Conservation (phyloP, 2,113 vertebrate species). For the Cettia cetti region DNA sequence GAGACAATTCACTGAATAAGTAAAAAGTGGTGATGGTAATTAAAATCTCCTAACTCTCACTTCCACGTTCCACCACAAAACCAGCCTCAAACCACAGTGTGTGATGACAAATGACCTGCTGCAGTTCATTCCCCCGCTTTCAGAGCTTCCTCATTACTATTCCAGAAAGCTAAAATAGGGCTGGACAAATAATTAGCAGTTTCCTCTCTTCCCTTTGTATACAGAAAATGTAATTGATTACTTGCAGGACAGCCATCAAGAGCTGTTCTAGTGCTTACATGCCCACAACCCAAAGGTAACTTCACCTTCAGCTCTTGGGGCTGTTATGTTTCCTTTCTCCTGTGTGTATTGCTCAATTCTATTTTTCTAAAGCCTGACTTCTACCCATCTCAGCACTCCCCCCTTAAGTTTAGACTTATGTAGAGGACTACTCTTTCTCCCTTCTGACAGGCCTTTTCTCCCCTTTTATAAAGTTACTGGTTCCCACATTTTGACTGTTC, state of each 20-base stretch:
- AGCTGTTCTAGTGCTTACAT: neutral
- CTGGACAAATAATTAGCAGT: neutral
- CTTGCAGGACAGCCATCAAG: neutral
- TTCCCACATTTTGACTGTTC: neutral
- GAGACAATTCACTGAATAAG: neutral
- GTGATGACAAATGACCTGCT: neutral
- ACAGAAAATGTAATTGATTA: neutral
- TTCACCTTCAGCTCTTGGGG: neutral
- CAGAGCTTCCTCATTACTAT: neutral
- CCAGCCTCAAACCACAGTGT: neutral
- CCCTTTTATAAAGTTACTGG: neutral
- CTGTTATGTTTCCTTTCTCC: neutral
- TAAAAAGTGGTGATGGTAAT: neutral
- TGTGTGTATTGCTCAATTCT: rapidly evolving
- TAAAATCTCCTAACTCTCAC: neutral
- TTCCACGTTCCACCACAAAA: neutral
- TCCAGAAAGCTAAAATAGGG: neutral
- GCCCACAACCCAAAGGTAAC: neutral
- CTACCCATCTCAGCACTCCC: neutral
- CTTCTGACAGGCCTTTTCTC: neutral
- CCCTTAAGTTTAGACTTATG: neutral
- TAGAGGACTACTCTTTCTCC: neutral
- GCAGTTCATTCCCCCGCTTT: neutral
- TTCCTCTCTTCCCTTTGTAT: neutral
- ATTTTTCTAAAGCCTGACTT: neutral